These are phyloP conservation scores for Megaustenia siamemsis DNA, from an alignment of 2,888 invertebrate genomes.

Conservation along the genomic window DNA sequence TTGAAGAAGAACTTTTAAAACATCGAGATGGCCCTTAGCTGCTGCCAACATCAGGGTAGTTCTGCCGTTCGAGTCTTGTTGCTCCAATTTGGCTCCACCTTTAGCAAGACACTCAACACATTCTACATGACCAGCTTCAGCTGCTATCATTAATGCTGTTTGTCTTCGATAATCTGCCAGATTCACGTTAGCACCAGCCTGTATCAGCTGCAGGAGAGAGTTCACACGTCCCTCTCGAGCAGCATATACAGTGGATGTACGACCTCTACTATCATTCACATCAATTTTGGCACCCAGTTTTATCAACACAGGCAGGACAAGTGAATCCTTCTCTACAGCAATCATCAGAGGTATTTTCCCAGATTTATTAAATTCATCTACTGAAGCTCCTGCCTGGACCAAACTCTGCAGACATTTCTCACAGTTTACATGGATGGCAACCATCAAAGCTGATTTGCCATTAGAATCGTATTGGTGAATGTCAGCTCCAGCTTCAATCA, in stretches of 20 bases:
- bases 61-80: background rate
- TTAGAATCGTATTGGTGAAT: background rate
- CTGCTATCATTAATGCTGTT: conserved; percentile 37
- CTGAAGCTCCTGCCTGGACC: background rate
- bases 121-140: background rate
- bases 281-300: conserved; percentile 15
- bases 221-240: background rate
- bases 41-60: conserved; percentile 39
- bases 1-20: background rate
- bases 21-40: background rate
- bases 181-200: conserved; percentile 25
- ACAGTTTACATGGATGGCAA: background rate
- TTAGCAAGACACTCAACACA: conserved; percentile 14
- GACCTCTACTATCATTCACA: background rate
- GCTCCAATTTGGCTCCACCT: conserved; percentile 7
- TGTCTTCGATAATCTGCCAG: background rate
- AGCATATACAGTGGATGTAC: conserved; percentile 20
- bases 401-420: conserved; percentile 1
- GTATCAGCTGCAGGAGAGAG: background rate
- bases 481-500: conserved; percentile 11
- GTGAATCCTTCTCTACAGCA: background rate
- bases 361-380: background rate
- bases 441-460: background rate
- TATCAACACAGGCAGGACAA: background rate
- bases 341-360: background rate